Base-by-base conservation (phyloP, 2,797 vertebrate species). In the Sebastes umbrosus region DNA sequence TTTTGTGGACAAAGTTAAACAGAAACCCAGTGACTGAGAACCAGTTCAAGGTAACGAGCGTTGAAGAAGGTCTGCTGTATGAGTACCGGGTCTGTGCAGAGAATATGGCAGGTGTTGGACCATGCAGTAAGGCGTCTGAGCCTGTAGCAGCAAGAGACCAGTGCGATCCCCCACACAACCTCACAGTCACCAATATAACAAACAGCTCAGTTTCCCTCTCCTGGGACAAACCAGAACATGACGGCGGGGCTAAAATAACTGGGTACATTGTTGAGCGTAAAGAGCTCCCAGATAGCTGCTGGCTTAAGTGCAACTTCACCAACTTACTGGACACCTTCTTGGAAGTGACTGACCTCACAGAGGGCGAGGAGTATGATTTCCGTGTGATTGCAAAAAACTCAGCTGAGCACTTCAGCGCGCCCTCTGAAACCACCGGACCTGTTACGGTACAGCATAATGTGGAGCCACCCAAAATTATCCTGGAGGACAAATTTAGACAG, bases 301-400 rank as follows among this genome's bases (percentile, higher is more conserved):
- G 99, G 99, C 95, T 99, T 58, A 99, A 99, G 82, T 99, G 98
- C 90, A 99, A 99, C 91, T 99, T 98, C 88, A 96, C 97, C 63
- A 99, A 97, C 60, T 87, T 99, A 60, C 95, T 96, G 89, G 98
- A 99, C 91, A 99, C 97, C 25, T 98, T 93, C 87, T 97, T 98
- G 76, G 97, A 99, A 60, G 95, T 99, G 77, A 97, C 96, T 80
- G 97, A 96, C 84, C 97, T 99, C 71, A 97, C 96, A 55, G 98
- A 99, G 94, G 97, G 97, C 80, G 96, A 97, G 73, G 93, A 96
- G 81, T 99, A 99, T 77, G 98, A 99, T 91, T 99, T 99, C 94
- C 96, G 72, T 67, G 96, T 99, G 65, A 97, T 97, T 91, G 98
- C 98, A 88, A 99, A 96, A 89, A 99, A 99, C 85, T 95, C 99